Conservation (phyloP, 2,113 vertebrate genomes). For the Vanacampus margaritifer region DNA sequence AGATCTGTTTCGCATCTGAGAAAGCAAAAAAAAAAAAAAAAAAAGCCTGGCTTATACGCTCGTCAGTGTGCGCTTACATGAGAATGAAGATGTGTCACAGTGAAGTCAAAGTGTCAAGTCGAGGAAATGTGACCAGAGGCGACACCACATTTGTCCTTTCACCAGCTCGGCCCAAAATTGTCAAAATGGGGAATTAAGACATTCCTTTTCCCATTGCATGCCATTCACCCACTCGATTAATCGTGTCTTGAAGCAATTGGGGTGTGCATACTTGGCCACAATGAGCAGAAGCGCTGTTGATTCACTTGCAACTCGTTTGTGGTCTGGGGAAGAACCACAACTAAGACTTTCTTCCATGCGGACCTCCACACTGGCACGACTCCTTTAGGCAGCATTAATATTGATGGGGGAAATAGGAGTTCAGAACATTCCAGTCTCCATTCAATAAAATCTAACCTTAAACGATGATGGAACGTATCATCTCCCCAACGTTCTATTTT, state of each 20-base stretch:
- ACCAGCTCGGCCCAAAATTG: neutral
- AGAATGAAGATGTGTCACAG: neutral
- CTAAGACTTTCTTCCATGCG: neutral
- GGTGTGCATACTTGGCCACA: neutral
- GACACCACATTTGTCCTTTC: neutral
- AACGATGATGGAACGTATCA: too few species aligned
- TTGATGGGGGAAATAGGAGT: neutral
- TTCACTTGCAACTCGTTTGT: neutral
- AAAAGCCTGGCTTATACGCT: neutral
- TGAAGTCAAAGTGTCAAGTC: neutral
- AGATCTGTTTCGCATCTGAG: neutral
- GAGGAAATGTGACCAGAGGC: neutral
- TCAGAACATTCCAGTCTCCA: neutral
- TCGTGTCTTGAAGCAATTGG: conserved; percentile 1
- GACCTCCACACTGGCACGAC: neutral
- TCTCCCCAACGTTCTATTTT: too few species aligned
- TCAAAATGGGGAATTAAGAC: neutral
- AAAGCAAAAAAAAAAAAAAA: conserved; percentile 3
- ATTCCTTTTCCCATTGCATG: neutral
- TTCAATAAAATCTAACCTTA: neutral
- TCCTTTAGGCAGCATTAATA: neutral
- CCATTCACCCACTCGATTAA: neutral
- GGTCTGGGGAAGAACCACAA: neutral
- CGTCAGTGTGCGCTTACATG: neutral
- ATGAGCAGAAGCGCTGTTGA: neutral